These are phyloP conservation scores for Epicauta chinensis DNA, from an alignment of 1,140 invertebrate genomes.

Conservation along the genomic window DNA sequence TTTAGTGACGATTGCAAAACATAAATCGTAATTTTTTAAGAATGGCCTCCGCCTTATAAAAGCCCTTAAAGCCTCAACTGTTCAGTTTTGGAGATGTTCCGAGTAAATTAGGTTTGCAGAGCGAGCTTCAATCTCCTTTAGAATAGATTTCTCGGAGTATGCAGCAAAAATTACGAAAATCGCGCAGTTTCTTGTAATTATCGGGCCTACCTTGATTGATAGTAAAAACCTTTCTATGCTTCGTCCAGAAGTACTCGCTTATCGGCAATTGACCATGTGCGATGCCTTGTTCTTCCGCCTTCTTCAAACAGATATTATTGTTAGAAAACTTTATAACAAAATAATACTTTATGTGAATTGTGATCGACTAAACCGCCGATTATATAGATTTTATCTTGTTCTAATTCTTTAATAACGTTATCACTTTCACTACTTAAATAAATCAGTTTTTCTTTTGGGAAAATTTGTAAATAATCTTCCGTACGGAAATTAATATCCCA, in stretches of 20 bases:
- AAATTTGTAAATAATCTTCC: slow-evolving; percentile 61
- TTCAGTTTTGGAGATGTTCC: too few relatives aligned
- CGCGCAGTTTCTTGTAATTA: too few relatives aligned
- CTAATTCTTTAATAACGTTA: slow-evolving; percentile 72
- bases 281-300: slow-evolving; percentile 73
- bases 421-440: slow-evolving; percentile 95
- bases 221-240: slow-evolving; percentile 88
- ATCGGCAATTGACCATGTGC: slow-evolving; percentile 84
- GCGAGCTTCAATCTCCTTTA: too few relatives aligned
- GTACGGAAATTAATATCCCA: slow-evolving; percentile 85
- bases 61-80: too few relatives aligned
- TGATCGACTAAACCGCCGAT: slow-evolving; percentile 98
- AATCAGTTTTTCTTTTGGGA: slow-evolving; percentile 70
- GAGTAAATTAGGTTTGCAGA: too few relatives aligned
- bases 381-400: slow-evolving; percentile 78
- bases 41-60: too few relatives aligned
- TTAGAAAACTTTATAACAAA: slow-evolving; percentile 1
- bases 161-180: too few relatives aligned
- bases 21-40: too few relatives aligned
- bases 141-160: too few relatives aligned
- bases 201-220: slow-evolving; percentile 89
- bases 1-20: too few relatives aligned
- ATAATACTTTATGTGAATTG: slow-evolving; percentile 83
- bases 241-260: slow-evolving; percentile 85
- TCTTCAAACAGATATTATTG: slow-evolving; percentile 70